Evolutionary conservation across 2,113 vertebrate species (phyloP).

Genomic region (Ancistrus triradiatus): DNA sequence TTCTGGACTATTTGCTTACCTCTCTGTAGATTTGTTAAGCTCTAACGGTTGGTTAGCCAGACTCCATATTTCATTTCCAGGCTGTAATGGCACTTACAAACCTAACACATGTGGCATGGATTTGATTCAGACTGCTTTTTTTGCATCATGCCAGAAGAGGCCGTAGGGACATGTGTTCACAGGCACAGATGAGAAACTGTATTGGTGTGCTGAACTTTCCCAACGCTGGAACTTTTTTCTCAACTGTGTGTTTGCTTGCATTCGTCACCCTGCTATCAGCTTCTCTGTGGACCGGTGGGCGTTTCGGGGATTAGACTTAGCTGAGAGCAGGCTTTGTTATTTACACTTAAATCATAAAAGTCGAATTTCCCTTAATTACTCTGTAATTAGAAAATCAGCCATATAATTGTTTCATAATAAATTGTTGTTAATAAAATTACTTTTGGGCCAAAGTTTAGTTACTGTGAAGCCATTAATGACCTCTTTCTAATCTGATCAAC

Average conservation of each 20-base stretch:
- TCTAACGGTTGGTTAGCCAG: constrained; percentile 26
- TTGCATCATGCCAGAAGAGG: background rate
- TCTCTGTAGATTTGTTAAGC: constrained; percentile 27
- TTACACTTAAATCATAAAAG: constrained; percentile 17
- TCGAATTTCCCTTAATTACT: constrained; percentile 19
- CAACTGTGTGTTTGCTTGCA: constrained; percentile 32
- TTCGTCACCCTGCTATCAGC: constrained; percentile 41
- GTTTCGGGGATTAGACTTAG: constrained; percentile 31
- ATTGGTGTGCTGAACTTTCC: constrained; percentile 19
- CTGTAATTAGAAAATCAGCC: constrained; percentile 28
- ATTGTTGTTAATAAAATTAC: constrained; percentile 29
- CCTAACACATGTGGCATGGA: constrained; percentile 36
- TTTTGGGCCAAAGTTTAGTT: constrained; percentile 12
- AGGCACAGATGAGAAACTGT: background rate
- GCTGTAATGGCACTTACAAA: constrained; percentile 36
- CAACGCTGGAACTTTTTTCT: constrained; percentile 22
- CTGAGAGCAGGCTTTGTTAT: constrained; percentile 8
- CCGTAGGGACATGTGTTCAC: constrained; percentile 15
- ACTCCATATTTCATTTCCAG: constrained; percentile 38
- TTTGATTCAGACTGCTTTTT: constrained; percentile 43
- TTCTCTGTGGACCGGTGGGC: background rate
- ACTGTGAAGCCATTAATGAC: constrained; percentile 15
- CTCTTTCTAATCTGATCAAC: constrained; percentile 35
- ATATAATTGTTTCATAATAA: constrained; percentile 35
- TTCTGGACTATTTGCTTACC: constrained; percentile 26